Conservation (phyloP, 2,888 invertebrate genomes). For the Sphinx pinastri region DNA sequence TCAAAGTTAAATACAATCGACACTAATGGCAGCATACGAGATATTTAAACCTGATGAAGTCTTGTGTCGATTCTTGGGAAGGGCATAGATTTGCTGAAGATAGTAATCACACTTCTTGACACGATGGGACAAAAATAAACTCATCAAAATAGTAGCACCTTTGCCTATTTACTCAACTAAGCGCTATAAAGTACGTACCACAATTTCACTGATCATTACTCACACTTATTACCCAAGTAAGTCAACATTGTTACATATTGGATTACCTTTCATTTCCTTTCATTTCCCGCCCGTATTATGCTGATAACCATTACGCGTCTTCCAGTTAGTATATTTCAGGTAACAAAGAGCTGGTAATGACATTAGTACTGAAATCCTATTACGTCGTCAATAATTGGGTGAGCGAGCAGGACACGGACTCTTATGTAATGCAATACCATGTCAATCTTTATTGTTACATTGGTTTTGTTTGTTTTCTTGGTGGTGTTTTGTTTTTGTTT, state of each 20-base stretch:
- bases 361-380: slow-evolving; percentile 60
- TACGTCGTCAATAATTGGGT: slow-evolving; percentile 56
- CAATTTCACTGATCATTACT: background rate
- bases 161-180: background rate
- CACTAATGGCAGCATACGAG: too few relatives aligned
- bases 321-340: slow-evolving; percentile 30
- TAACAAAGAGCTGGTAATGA: slow-evolving; percentile 53
- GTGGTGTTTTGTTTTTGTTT: background rate
- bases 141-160: too few relatives aligned
- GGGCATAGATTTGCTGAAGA: too few relatives aligned
- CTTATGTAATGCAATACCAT: slow-evolving; percentile 13
- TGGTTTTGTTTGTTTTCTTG: background rate
- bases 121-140: too few relatives aligned
- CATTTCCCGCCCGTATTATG: slow-evolving; percentile 22
- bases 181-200: background rate
- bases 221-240: background rate
- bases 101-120: too few relatives aligned
- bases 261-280: slow-evolving; percentile 18
- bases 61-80: too few relatives aligned
- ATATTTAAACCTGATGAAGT: too few relatives aligned
- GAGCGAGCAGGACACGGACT: slow-evolving; percentile 28
- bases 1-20: too few relatives aligned
- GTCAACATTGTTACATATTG: slow-evolving; percentile 13
- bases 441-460: background rate
- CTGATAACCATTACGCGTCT: slow-evolving; percentile 13